phyloP scores from a whole-genome alignment of 2,113 vertebrate species.

The Cyprinodon tularosa region DNA sequence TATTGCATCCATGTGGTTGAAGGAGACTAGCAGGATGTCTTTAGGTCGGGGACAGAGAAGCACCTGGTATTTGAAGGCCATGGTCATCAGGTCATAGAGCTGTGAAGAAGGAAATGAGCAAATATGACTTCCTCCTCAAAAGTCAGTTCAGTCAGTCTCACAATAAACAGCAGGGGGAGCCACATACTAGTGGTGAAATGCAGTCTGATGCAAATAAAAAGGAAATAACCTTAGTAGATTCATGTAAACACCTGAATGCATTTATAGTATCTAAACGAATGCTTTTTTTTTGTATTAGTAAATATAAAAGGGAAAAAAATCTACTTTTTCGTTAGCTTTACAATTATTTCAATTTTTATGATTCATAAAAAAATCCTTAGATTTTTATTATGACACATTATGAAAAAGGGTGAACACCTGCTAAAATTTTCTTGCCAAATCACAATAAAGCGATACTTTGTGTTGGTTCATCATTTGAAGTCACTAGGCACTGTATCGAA shows the following conservation, averaged over 20 bases:
- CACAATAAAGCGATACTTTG: background rate
- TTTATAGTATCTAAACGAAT: too few species aligned
- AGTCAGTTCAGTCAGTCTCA: background rate
- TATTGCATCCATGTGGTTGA: slow-evolving; percentile 97
- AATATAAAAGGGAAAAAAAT: too few species aligned
- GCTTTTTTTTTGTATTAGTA: too few species aligned
- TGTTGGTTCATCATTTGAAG: background rate
- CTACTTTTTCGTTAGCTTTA: too few species aligned
- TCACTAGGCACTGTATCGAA: background rate
- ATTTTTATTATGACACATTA: too few species aligned
- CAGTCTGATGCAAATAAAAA: background rate
- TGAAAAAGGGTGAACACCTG: background rate
- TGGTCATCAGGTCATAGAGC: slow-evolving; percentile 99
- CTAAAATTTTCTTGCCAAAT: background rate
- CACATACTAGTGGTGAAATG: slow-evolving; percentile 2
- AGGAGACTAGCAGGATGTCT: slow-evolving; percentile 93
- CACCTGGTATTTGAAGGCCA: slow-evolving; percentile 99
- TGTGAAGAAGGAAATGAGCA: slow-evolving; percentile 62
- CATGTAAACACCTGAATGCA: too few species aligned
- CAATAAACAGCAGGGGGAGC: slow-evolving; percentile 63
- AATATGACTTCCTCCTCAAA: background rate
- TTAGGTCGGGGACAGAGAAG: slow-evolving; percentile 92
- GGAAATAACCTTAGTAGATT: too few species aligned
- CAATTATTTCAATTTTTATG: too few species aligned
- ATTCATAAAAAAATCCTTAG: too few species aligned